Evolutionary conservation across 2,888 invertebrate species (phyloP).

Genomic region (Lymantria dispar): DNA sequence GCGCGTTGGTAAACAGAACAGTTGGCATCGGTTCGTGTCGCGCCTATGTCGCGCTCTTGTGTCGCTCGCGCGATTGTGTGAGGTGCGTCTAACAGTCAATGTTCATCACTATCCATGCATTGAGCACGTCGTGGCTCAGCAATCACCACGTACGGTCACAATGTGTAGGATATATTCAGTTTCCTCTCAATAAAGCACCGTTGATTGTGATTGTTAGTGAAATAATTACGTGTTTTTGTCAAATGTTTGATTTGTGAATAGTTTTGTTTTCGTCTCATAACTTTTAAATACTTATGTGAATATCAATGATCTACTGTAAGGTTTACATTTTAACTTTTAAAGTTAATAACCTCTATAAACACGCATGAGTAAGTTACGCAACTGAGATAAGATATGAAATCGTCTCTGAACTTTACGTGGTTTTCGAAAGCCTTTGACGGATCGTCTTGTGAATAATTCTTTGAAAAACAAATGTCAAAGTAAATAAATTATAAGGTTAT

Average conservation of each 20-base stretch:
- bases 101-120: conserved; percentile 13
- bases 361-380: conserved; percentile 39
- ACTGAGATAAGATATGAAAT: conserved; percentile 34
- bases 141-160: conserved; percentile 39
- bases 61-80: conserved; percentile 32
- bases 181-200: conserved; percentile 43
- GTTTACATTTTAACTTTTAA: conserved; percentile 18
- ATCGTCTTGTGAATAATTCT: conserved; percentile 32
- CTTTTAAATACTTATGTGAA: background rate
- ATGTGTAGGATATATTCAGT: conserved; percentile 70
- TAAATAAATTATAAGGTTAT: conserved; percentile 48
- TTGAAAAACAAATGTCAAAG: conserved; percentile 41
- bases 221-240: conserved; percentile 40
- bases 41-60: conserved; percentile 49
- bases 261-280: conserved; percentile 18
- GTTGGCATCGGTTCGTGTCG: conserved; percentile 55
- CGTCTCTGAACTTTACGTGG: conserved; percentile 30
- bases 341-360: conserved; percentile 28
- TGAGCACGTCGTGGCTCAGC: conserved; percentile 17
- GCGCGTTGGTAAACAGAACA: conserved; percentile 51
- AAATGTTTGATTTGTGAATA: conserved; percentile 33
- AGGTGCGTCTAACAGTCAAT: conserved; percentile 20
- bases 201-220: conserved; percentile 35
- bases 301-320: conserved; percentile 20
- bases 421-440: conserved; percentile 25